Base-by-base conservation (phyloP, 2,888 invertebrate genomes). In the Coleophora deauratella region DNA sequence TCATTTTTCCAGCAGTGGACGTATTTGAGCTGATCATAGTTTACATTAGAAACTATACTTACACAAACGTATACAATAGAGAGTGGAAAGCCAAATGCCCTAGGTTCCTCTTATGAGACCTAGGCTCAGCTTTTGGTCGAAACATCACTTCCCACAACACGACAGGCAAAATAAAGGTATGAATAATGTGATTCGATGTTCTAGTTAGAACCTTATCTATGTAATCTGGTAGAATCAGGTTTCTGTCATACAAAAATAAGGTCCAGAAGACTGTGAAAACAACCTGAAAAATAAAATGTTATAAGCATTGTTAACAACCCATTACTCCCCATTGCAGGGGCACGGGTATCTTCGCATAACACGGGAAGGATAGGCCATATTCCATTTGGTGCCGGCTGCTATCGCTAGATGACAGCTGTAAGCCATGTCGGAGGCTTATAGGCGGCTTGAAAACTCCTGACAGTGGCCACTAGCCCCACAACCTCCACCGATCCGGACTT, bases 221-320 rank as follows among this genome's bases (percentile, higher is more conserved):
- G 27, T 56, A 67, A 0, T 49, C 49, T 0, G 81, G 84, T 38
- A 66, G 72, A 1, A 84, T 67, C 0, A 84, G 61, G 0, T 47
- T 47, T 42, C 72, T 63, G 41, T 84, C 72, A 35, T 69, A 68
- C 0, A 48, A 3, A 42, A 58, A 81, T 8, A 82, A 27, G 0
- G 62, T 33, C 84, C 84, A 84, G 46, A 82, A 82, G 8, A 78
- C 42, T 6, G 62, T 50, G 37, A 57, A 62, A 0, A 79, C 79
- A 1, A 75, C 50, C 84, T 84, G 73, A 1, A 67, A 66, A 30
- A 8, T 14, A 33, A 33, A 30, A 28, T 12, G 31, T 37, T 30
- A 10, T 27, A 10, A 35, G 9, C n/a, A n/a, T n/a, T n/a, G n/a
- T n/a, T n/a, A n/a, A n/a, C n/a, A n/a, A n/a, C n/a, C n/a, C n/a